These are phyloP conservation scores for Scrobipalpa atriplicella DNA, from an alignment of 2,888 invertebrate genomes.

Conservation along the genomic window DNA sequence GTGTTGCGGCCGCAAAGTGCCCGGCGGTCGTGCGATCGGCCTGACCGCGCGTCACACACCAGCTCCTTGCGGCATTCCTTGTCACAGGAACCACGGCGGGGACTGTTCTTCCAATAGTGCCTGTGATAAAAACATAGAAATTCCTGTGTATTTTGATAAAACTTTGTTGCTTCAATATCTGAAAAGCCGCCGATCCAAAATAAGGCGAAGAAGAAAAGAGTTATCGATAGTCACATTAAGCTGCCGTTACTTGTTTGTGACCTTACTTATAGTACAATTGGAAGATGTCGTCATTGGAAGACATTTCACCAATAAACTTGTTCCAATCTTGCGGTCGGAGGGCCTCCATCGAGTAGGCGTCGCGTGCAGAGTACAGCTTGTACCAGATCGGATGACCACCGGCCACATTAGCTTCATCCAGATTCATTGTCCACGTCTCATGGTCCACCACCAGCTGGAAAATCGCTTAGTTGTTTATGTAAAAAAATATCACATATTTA, in stretches of 20 bases:
- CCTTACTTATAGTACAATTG: slow-evolving; percentile 93
- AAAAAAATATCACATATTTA: not conserved
- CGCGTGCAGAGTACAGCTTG: slow-evolving; percentile 92
- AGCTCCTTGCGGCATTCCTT: slow-evolving; percentile 93
- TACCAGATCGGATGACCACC: slow-evolving; percentile 94
- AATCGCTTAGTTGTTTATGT: slow-evolving; percentile 26
- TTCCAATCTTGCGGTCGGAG: slow-evolving; percentile 96
- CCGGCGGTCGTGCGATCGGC: slow-evolving; percentile 93
- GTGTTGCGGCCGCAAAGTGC: slow-evolving; percentile 91
- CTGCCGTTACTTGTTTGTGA: not conserved
- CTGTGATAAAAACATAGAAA: slow-evolving; percentile 62
- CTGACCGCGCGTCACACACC: slow-evolving; percentile 93
- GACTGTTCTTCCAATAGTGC: slow-evolving; percentile 95
- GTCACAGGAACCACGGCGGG: slow-evolving; percentile 91
- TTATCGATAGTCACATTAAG: too few species aligned
- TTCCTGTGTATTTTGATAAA: too few species aligned
- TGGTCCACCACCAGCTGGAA: slow-evolving; percentile 94
- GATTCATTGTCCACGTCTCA: slow-evolving; percentile 97
- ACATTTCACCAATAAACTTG: slow-evolving; percentile 92
- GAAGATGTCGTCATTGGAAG: slow-evolving; percentile 92
- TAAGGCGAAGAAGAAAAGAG: too few species aligned
- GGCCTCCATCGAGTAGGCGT: slow-evolving; percentile 93
- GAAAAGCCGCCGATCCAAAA: too few species aligned
- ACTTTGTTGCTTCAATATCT: too few species aligned
- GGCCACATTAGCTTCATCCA: slow-evolving; percentile 95